Percentiles rank a stretch among this genome's conserved stretches.
Evolutionary conservation across 2,888 invertebrate species (phyloP).

Genomic region (Agrotis segetum): DNA sequence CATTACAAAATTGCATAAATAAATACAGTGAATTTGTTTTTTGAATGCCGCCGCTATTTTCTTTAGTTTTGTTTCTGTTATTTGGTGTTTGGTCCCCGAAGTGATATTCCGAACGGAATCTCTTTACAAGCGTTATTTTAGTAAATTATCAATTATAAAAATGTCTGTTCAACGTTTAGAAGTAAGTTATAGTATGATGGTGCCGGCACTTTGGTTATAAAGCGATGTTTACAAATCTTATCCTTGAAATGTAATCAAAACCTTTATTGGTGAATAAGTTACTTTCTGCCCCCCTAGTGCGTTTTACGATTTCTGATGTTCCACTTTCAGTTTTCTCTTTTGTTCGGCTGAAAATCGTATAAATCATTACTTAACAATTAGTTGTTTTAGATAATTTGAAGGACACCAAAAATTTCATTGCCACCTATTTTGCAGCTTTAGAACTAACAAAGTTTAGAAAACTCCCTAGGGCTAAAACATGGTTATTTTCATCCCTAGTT

Average conservation of each 20-base stretch:
- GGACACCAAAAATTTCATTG: conserved; percentile 6
- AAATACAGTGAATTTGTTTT: conserved; percentile 33
- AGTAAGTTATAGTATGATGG: conserved; percentile 44
- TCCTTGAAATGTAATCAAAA: conserved; percentile 74
- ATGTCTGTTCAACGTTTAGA: conserved; percentile 4
- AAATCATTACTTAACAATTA: neutral
- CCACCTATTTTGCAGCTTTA: neutral
- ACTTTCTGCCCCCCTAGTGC: conserved; percentile 52
- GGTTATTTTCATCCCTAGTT: neutral
- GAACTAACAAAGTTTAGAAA: neutral
- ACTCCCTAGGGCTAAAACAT: neutral
- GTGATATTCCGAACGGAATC: conserved; percentile 45
- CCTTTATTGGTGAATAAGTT: conserved; percentile 11
- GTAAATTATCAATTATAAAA: conserved; percentile 47
- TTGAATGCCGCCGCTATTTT: conserved; percentile 37
- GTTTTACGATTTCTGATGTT: conserved; percentile 39
- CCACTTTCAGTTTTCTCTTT: conserved; percentile 16
- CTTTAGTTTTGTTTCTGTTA: conserved; percentile 29
- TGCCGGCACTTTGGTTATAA: conserved; percentile 86
- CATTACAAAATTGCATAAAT: conserved; percentile 23
- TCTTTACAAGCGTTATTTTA: conserved; percentile 31
- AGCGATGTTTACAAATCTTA: conserved; percentile 77
- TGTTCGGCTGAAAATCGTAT: neutral
- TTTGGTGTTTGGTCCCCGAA: conserved; percentile 56
- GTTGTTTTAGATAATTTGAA: conserved; percentile 16